Conservation (phyloP, 2,113 vertebrate species). For the Petaurus breviceps region DNA sequence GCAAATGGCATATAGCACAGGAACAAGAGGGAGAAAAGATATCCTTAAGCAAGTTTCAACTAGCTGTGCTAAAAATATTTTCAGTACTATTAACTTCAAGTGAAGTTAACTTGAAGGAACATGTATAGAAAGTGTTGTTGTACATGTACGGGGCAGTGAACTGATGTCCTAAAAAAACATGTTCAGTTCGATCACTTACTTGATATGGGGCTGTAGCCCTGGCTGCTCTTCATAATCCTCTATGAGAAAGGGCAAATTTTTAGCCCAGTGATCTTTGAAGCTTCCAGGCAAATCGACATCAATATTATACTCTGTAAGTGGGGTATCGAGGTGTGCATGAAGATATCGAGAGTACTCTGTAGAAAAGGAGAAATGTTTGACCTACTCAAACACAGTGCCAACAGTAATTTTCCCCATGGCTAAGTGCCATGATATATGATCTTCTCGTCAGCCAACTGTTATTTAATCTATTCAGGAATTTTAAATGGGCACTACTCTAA, state of each 20-base stretch:
- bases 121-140: not conserved
- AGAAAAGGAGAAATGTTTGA: constrained; percentile 38
- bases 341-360: constrained; percentile 97
- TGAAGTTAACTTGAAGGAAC: not conserved
- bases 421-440: too few species aligned
- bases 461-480: constrained; percentile 5
- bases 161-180: not conserved
- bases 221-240: constrained; percentile 99
- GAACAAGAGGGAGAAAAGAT: not conserved
- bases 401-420: not conserved
- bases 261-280: constrained; percentile 99
- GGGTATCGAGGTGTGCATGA: constrained; percentile 95
- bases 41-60: not conserved
- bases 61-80: not conserved
- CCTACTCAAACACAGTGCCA: not conserved
- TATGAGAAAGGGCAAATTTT: constrained; percentile 96
- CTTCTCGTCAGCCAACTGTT: not conserved
- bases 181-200: constrained; percentile 82
- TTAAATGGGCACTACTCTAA: constrained; percentile 5
- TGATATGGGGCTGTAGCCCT: constrained; percentile 97
- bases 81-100: not conserved
- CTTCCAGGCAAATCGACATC: constrained; percentile 94
- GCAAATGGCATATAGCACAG: not conserved
- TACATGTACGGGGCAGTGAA: not conserved
- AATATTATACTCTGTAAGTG: constrained; percentile 94